Evolutionary conservation across 2,113 vertebrate species (phyloP).

Genomic region (Antennarius striatus): DNA sequence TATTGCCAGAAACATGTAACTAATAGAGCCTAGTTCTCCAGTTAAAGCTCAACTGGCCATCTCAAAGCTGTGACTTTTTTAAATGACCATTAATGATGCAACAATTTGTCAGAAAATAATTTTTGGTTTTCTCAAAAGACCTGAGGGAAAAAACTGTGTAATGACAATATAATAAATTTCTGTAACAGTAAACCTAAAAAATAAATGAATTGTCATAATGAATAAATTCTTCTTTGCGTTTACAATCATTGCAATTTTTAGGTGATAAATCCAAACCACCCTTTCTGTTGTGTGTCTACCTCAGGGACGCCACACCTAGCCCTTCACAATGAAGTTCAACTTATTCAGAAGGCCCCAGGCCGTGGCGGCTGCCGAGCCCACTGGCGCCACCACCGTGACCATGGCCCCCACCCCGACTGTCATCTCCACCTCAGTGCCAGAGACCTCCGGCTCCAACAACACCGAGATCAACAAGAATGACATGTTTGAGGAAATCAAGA

Average conservation of each 20-base stretch:
- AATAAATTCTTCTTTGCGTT: background rate
- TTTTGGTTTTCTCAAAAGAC: too few relatives aligned
- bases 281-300: conserved; percentile 18
- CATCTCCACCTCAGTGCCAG: conserved; percentile 72
- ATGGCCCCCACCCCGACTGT: conserved; percentile 63
- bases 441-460: conserved; percentile 82
- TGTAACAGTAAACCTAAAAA: background rate
- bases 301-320: conserved; percentile 63
- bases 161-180: too few relatives aligned
- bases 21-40: too few relatives aligned
- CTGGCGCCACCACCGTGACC: conserved; percentile 67
- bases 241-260: background rate
- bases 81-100: too few relatives aligned
- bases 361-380: conserved; percentile 69
- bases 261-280: background rate
- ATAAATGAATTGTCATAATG: too few relatives aligned
- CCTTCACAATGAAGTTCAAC: conserved; percentile 87
- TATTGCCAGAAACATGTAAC: too few relatives aligned
- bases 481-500: conserved; percentile 88
- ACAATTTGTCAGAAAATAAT: too few relatives aligned
- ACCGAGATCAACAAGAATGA: conserved; percentile 84
- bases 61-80: too few relatives aligned
- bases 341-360: conserved; percentile 85
- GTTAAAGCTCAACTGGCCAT: too few relatives aligned
- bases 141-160: too few relatives aligned